Conservation (phyloP, 2,113 vertebrate species). For the Capricornis sumatraensis region DNA sequence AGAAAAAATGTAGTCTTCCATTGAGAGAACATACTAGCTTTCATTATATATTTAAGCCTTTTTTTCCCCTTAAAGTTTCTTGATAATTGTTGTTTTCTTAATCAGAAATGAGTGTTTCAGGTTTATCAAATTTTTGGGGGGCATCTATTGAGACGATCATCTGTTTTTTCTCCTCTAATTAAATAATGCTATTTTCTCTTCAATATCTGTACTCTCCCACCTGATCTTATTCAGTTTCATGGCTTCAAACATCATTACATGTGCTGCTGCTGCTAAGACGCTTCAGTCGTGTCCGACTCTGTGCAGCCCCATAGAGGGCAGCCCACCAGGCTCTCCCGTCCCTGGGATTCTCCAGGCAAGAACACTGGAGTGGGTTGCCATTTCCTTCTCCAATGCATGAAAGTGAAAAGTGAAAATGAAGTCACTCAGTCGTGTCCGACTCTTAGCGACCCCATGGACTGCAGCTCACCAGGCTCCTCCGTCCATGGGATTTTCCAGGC, state of each 20-base stretch:
- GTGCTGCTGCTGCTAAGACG: too few species aligned
- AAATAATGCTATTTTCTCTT: neutral
- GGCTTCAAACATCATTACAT: neutral
- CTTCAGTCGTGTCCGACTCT: too few species aligned
- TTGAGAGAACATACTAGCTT: neutral
- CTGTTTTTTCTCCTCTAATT: constrained; percentile 1
- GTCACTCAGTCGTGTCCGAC: too few species aligned
- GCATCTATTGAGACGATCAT: neutral
- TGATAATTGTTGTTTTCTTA: neutral
- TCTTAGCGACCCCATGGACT: too few species aligned
- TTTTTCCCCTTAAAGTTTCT: neutral
- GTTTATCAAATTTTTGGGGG: neutral
- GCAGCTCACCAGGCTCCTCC: too few species aligned
- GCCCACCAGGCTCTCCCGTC: too few species aligned
- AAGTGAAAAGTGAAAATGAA: too few species aligned
- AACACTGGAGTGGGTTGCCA: too few species aligned
- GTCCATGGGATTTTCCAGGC: too few species aligned
- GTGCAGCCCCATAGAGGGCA: too few species aligned
- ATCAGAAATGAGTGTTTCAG: neutral
- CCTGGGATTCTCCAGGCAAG: too few species aligned
- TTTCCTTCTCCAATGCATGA: too few species aligned
- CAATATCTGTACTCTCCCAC: neutral
- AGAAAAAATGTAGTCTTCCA: neutral
- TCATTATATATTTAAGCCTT: neutral
- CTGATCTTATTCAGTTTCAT: neutral